These are phyloP conservation scores for Henicopernis longicauda DNA, from an alignment of 2,113 vertebrate genomes.

Conservation along the genomic window DNA sequence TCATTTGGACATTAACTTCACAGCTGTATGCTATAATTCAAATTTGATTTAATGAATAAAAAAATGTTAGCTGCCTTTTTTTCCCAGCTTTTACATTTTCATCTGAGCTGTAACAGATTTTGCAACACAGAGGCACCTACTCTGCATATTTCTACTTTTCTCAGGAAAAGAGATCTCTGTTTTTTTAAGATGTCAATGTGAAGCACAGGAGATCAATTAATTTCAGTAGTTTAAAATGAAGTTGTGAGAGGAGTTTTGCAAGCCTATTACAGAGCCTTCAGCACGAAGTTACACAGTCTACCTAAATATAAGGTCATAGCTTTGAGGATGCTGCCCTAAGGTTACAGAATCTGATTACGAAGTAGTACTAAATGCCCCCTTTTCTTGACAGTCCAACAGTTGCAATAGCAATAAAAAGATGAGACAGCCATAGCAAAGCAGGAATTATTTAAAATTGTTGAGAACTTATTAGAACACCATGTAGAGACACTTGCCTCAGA, in stretches of 20 bases:
- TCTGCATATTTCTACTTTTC: neutral
- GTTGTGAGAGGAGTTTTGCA: neutral
- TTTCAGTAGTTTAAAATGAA: neutral
- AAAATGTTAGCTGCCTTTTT: fast-evolving
- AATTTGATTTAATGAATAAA: neutral
- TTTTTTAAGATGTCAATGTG: neutral
- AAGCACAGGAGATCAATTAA: neutral
- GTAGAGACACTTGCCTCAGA: neutral
- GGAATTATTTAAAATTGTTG: neutral
- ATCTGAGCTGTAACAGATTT: neutral
- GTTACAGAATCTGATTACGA: neutral
- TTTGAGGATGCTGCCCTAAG: neutral
- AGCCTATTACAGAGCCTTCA: neutral
- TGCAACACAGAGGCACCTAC: neutral
- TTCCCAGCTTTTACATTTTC: neutral
- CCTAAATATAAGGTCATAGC: neutral
- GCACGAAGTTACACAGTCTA: neutral
- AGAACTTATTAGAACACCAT: neutral
- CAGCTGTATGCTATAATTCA: neutral
- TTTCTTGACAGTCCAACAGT: neutral
- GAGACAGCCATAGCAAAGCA: neutral
- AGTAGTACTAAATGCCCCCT: neutral
- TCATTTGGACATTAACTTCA: neutral
- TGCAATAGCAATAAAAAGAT: neutral
- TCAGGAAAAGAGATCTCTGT: neutral